phyloP scores from a whole-genome alignment of 2,113 vertebrate genomes.

The Trematomus loennbergii region DNA sequence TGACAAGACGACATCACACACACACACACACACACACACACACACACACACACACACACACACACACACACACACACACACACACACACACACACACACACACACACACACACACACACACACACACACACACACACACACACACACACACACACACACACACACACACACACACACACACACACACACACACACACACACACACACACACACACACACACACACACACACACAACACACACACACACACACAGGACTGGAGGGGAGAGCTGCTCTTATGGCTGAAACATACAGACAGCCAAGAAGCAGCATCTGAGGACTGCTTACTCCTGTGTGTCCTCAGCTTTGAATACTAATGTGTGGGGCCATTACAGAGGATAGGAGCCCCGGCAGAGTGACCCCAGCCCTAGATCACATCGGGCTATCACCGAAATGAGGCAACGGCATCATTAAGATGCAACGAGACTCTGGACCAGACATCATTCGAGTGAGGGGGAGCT shows the following conservation, averaged over 20 bases:
- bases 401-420: slow-evolving; percentile 90
- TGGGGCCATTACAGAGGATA: slow-evolving; percentile 90
- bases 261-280: slow-evolving; percentile 90
- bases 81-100: slow-evolving; percentile 79
- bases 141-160: slow-evolving; percentile 80
- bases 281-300: slow-evolving; percentile 87
- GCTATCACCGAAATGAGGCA: slow-evolving; percentile 90
- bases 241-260: slow-evolving; percentile 84
- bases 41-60: slow-evolving; percentile 81
- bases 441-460: slow-evolving; percentile 90
- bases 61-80: slow-evolving; percentile 81
- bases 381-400: slow-evolving; percentile 92
- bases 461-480: slow-evolving; percentile 88
- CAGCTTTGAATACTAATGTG: slow-evolving; percentile 95
- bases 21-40: slow-evolving; percentile 81
- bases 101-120: slow-evolving; percentile 77
- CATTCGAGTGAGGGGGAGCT: slow-evolving; percentile 86
- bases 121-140: slow-evolving; percentile 77
- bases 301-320: slow-evolving; percentile 92
- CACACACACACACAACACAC: too few relatives aligned
- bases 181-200: slow-evolving; percentile 82
- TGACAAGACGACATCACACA: slow-evolving; percentile 89
- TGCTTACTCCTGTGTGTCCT: slow-evolving; percentile 93
- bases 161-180: slow-evolving; percentile 81
- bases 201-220: too few relatives aligned